Evolutionary conservation across 2,797 vertebrate species (phyloP).

Genomic region (Tragopan temminckii): DNA sequence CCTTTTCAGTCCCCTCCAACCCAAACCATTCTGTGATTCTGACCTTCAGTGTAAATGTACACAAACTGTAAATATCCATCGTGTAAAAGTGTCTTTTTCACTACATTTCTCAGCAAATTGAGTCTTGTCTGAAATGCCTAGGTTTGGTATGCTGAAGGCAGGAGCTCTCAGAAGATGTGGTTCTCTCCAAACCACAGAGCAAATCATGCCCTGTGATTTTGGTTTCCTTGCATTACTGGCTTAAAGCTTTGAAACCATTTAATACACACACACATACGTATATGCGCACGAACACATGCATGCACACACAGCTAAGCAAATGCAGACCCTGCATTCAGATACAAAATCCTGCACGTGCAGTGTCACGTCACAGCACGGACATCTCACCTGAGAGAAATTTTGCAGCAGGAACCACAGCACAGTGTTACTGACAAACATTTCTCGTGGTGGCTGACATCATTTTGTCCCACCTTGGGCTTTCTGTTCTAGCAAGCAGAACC

Average conservation of each 20-base stretch:
- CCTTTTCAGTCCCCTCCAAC: background rate
- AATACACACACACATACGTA: background rate
- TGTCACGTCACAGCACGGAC: rapidly evolving
- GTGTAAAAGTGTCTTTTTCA: background rate
- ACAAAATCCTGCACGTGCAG: rapidly evolving
- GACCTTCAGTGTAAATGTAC: rapidly evolving
- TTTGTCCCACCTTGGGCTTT: background rate
- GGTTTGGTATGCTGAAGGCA: background rate
- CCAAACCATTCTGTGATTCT: background rate
- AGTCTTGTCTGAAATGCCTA: background rate
- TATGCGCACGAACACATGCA: rapidly evolving
- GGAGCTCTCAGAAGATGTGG: slow-evolving; percentile 29
- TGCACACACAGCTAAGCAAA: background rate
- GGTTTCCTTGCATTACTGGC: slow-evolving; percentile 54
- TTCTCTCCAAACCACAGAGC: slow-evolving; percentile 67
- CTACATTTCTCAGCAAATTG: background rate
- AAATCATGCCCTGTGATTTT: slow-evolving; percentile 52
- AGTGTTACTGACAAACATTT: background rate
- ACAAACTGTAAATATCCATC: background rate
- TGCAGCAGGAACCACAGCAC: background rate
- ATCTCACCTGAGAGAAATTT: background rate
- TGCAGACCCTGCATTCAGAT: background rate
- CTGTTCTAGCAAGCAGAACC: background rate
- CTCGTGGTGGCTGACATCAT: rapidly evolving
- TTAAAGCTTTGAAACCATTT: background rate